A percentile compares a stretch with the other conserved stretches of the same genome.
These are phyloP conservation scores for Sebastes nivosus DNA, from an alignment of 2,797 vertebrate species.

Conservation along the genomic window DNA sequence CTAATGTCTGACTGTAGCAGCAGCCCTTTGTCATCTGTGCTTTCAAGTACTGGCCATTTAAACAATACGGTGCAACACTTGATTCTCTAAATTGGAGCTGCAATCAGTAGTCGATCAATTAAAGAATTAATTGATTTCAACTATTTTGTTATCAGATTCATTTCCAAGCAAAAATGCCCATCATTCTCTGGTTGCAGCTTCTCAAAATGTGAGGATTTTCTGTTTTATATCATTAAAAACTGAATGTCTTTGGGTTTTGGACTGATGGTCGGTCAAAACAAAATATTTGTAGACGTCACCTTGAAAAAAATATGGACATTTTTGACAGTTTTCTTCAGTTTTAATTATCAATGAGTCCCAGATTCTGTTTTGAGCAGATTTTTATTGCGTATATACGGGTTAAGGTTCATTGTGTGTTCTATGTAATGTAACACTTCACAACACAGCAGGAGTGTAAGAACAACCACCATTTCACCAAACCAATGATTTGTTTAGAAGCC, in stretches of 20 bases:
- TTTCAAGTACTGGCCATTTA: neutral
- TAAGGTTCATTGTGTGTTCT: slow-evolving; percentile 58
- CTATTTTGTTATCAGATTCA: neutral
- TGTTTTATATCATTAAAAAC: neutral
- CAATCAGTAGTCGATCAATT: neutral
- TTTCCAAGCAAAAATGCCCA: neutral
- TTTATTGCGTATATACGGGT: slow-evolving; percentile 70
- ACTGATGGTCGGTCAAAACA: neutral
- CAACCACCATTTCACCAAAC: slow-evolving; percentile 69
- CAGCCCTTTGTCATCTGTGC: neutral
- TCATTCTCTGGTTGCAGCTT: neutral
- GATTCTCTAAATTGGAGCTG: neutral
- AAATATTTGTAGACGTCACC: neutral
- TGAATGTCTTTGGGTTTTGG: neutral
- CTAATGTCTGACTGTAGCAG: neutral
- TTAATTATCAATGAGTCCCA: neutral
- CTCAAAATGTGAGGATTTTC: neutral
- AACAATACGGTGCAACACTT: neutral
- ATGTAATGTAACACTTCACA: slow-evolving; percentile 70
- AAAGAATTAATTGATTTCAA: neutral
- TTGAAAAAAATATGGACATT: neutral
- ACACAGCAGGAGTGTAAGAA: slow-evolving; percentile 72
- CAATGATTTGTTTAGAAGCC: slow-evolving; percentile 57
- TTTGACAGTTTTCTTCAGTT: neutral
- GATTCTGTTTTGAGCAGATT: slow-evolving; percentile 44